Evolutionary conservation across 2,113 vertebrate species (phyloP).

Genomic region (Cyprinus carpio): DNA sequence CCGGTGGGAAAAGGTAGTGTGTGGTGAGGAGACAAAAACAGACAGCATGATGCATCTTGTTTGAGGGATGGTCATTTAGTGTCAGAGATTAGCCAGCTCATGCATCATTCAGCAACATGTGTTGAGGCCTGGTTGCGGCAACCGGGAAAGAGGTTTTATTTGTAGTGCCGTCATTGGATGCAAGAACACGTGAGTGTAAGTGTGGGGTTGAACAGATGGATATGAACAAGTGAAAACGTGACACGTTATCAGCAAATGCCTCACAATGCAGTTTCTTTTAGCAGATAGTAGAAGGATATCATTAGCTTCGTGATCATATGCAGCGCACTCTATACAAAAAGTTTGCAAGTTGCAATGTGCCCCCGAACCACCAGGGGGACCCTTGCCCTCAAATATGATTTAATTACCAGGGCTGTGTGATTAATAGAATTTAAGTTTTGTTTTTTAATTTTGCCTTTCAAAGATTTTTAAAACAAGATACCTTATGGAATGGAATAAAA

Average conservation of each 20-base stretch:
- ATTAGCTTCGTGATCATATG: neutral
- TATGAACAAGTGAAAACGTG: neutral
- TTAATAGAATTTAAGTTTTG: too few species aligned
- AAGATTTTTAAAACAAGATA: too few species aligned
- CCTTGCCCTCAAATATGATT: too few species aligned
- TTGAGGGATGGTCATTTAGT: constrained; percentile 66
- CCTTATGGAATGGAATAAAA: too few species aligned
- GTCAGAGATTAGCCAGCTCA: constrained; percentile 63
- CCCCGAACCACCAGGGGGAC: too few species aligned
- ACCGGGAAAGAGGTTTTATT: constrained; percentile 55
- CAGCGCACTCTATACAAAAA: too few species aligned
- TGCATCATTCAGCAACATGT: constrained; percentile 70
- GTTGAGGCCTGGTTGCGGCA: constrained; percentile 53
- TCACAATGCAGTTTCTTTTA: neutral
- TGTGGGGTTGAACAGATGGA: constrained; percentile 29
- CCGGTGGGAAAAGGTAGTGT: constrained; percentile 29
- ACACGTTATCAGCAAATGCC: constrained; percentile 19
- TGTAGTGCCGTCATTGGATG: constrained; percentile 2
- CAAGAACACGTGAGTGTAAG: neutral
- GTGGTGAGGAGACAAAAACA: constrained; percentile 35
- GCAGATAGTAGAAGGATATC: neutral
- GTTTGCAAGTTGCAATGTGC: too few species aligned
- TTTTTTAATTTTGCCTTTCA: too few species aligned
- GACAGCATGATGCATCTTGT: constrained; percentile 14
- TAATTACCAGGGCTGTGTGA: too few species aligned